These are phyloP conservation scores for Megaustenia siamemsis DNA, from an alignment of 2,888 invertebrate genomes.

Conservation along the genomic window DNA sequence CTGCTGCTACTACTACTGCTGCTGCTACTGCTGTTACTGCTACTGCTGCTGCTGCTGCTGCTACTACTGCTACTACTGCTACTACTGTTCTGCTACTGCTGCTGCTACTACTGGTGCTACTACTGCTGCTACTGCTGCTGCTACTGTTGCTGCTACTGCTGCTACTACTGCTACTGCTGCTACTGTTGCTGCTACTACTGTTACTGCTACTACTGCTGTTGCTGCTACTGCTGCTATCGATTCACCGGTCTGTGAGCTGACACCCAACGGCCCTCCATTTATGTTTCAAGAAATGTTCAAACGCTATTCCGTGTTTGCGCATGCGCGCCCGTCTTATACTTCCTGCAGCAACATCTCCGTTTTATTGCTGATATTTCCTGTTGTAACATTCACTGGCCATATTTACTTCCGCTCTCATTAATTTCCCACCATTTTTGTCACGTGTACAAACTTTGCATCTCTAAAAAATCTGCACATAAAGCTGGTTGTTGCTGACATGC, in stretches of 20 bases:
- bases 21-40: background rate
- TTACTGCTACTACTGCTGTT: conserved; percentile 34
- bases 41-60: background rate
- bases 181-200: conserved; percentile 23
- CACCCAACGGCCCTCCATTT: no score
- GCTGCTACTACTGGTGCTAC: background rate
- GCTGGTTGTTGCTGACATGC: no score
- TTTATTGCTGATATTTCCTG: background rate
- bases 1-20: background rate
- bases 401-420: no score
- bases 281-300: no score
- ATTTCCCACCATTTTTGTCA: no score
- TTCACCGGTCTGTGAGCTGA: no score
- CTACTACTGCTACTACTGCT: conserved; percentile 9
- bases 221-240: conserved; percentile 11
- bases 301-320: no score
- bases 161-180: conserved; percentile 16
- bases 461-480: no score
- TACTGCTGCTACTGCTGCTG: background rate
- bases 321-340: no score
- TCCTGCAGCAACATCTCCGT: no score
- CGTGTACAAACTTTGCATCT: no score
- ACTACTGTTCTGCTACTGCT: background rate
- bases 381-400: background rate
- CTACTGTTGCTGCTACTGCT: conserved; percentile 8